phyloP scores from a whole-genome alignment of 2,797 vertebrate genomes.

The Lithobates pipiens region DNA sequence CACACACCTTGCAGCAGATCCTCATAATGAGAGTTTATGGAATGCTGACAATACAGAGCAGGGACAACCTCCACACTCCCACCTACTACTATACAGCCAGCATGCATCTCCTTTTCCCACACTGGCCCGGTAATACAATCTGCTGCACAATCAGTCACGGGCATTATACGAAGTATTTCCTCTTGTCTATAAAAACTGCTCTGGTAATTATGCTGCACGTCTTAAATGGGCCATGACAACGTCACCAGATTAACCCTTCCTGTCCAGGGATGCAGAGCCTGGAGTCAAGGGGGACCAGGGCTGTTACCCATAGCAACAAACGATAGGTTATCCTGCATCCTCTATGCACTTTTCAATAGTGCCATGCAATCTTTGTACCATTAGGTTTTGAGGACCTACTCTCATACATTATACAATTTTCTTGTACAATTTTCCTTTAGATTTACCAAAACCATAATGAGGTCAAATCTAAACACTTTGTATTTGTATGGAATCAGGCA shows the following conservation, averaged over 20 bases:
- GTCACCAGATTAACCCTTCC: slow-evolving; percentile 14
- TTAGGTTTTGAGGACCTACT: too few species aligned
- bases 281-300: too few species aligned
- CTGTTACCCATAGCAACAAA: too few species aligned
- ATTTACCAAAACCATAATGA: too few species aligned
- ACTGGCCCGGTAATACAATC: slow-evolving; percentile 39
- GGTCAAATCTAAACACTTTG: too few species aligned
- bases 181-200: slow-evolving; percentile 31
- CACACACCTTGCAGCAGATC: background rate
- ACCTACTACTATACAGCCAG: background rate
- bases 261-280: background rate
- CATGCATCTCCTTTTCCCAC: slow-evolving; percentile 35
- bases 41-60: background rate
- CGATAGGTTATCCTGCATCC: too few species aligned
- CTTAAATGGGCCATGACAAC: slow-evolving; percentile 32
- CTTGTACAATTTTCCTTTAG: too few species aligned
- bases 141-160: slow-evolving; percentile 17
- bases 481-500: too few species aligned
- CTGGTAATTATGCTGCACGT: slow-evolving; percentile 30
- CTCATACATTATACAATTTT: too few species aligned
- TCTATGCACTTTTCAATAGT: too few species aligned
- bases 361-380: too few species aligned
- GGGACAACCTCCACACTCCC: background rate
- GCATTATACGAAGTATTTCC: slow-evolving; percentile 47
- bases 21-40: too few species aligned